Base-by-base conservation (phyloP, 2,113 vertebrate genomes). In the Alosa alosa region DNA sequence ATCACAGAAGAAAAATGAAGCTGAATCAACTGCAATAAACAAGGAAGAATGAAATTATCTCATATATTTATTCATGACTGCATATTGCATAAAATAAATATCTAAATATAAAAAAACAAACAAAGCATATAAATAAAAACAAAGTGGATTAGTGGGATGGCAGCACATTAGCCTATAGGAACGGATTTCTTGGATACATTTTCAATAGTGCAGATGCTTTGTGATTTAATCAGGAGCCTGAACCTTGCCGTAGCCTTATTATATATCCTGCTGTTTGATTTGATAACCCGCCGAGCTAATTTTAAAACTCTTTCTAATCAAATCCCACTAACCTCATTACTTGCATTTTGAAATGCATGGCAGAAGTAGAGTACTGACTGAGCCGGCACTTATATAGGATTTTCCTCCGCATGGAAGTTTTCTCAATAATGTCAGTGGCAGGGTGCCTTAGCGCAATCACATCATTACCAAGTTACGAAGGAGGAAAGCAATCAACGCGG, bases 181-280 rank as follows among this genome's bases (percentile, higher is more conserved):
- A 84, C 86, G 89, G 82, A 90, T 91, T 91, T 92, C 89, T 89
- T 89, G 85, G 87, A 85, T 86, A 90, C 91, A 87, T 84, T 92
- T 90, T 90, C 89, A 88, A 91, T 91, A 88, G 90, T 46, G 68
- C 89, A 82, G 81, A 83, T 89, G 60, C 86, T 89, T 84, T 90
- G 78, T 94, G 92, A 94, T 94, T 92, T 91, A 92, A 94, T 94
- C 91, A 93, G 84, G 89, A 88, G 90, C 88, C 89, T 88, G 89
- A 87, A 84, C 88, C 86, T 86, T 86, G 88, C 85, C 85, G 85
- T 93, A 89, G 89, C 88, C 86, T 91, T 89, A 93, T 93, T 87
- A 90, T 89, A 87, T 92, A 87, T 91, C 88, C 88, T 90, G 89
- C 88, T 72, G 45, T 92, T 89, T 93, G 90, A 94, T 93, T 94